These are phyloP conservation scores for Lymantria dispar DNA, from an alignment of 2,888 invertebrate species.

Conservation along the genomic window DNA sequence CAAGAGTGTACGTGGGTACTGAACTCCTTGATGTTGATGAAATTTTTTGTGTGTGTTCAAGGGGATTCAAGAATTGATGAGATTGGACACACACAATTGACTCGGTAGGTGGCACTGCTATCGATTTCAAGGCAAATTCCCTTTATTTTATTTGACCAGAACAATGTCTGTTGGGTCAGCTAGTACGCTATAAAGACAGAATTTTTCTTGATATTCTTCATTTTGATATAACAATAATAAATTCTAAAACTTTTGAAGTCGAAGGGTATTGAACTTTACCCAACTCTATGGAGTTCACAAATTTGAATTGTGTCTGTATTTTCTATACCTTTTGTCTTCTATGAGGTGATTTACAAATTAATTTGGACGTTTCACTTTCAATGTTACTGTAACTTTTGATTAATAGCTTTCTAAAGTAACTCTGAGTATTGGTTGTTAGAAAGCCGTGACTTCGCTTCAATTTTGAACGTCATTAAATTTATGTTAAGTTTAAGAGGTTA, in stretches of 20 bases:
- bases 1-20: too few relatives aligned
- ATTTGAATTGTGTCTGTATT: conserved; percentile 18
- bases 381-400: conserved; percentile 28
- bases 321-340: conserved; percentile 20
- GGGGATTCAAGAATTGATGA: too few relatives aligned
- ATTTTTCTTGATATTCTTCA: too few relatives aligned
- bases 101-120: too few relatives aligned
- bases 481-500: too few relatives aligned
- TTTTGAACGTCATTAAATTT: conserved; percentile 8
- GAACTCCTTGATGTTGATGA: too few relatives aligned
- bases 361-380: conserved; percentile 20
- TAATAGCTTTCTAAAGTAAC: conserved; percentile 18
- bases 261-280: conserved; percentile 8
- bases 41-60: too few relatives aligned
- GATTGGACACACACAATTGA: too few relatives aligned
- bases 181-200: too few relatives aligned
- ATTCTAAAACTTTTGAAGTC: background rate
- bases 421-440: conserved; percentile 1
- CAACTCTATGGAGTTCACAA: conserved; percentile 18
- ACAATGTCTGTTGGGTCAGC: too few relatives aligned
- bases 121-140: too few relatives aligned
- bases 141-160: too few relatives aligned
- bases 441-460: conserved; percentile 4
- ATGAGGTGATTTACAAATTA: conserved; percentile 27
- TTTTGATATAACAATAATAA: background rate